Evolutionary conservation across 1,140 invertebrate genomes (phyloP).

Genomic region (Battus philenor): DNA sequence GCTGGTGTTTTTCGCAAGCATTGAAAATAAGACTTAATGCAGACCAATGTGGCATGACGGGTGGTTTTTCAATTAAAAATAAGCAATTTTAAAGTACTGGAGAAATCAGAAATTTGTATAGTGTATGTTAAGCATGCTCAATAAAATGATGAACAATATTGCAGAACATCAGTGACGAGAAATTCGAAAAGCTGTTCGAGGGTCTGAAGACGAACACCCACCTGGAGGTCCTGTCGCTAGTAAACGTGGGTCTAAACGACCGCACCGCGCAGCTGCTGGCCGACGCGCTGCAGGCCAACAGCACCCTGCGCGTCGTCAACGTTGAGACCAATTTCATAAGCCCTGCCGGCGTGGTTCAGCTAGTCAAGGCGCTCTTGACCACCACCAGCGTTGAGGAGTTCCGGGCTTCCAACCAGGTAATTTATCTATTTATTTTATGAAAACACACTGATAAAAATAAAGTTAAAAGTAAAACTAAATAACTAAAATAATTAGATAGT

Average conservation of each 20-base stretch:
- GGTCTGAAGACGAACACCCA: conserved; percentile 93
- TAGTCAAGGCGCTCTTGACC: conserved; percentile 90
- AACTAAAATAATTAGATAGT: too few relatives aligned
- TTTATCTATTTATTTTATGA: too few relatives aligned
- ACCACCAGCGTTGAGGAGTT: conserved; percentile 94
- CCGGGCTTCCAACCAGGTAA: conserved; percentile 95
- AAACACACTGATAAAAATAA: too few relatives aligned
- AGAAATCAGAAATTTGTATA: too few relatives aligned
- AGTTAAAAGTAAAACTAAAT: too few relatives aligned
- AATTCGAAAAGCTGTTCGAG: conserved; percentile 92
- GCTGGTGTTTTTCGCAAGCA: too few relatives aligned
- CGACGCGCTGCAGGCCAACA: conserved; percentile 91
- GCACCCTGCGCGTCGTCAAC: conserved; percentile 91
- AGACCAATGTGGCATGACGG: too few relatives aligned
- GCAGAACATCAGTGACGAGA: conserved; percentile 97
- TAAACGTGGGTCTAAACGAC: conserved; percentile 95
- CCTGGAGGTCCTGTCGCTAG: conserved; percentile 93
- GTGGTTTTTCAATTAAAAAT: not conserved
- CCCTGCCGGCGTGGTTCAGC: conserved; percentile 87
- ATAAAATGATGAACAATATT: conserved; percentile 28
- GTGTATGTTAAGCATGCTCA: not conserved
- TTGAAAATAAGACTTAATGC: too few relatives aligned
- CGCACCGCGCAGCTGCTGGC: conserved; percentile 88
- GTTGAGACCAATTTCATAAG: conserved; percentile 98
- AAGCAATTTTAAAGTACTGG: not conserved